phyloP scores from a whole-genome alignment of 2,888 invertebrate genomes.

The Apamea crenata region DNA sequence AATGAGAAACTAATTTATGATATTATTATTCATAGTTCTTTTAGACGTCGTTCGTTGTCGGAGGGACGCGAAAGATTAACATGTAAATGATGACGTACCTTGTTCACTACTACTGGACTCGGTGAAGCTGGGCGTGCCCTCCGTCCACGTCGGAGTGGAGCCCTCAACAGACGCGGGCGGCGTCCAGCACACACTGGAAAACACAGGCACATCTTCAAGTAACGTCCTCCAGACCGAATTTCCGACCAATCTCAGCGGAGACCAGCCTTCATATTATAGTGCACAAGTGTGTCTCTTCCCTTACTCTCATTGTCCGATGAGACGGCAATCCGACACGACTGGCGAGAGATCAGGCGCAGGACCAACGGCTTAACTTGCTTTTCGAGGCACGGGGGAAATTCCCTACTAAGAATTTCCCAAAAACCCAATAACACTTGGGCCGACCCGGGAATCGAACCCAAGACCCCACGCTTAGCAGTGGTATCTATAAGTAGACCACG shows the following conservation, averaged over 20 bases:
- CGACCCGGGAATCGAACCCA: background rate
- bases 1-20: background rate
- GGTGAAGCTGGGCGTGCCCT: conserved; percentile 99
- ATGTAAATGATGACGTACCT: conserved; percentile 79
- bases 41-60: background rate
- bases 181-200: conserved; percentile 92
- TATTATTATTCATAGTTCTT: background rate
- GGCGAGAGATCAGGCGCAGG: background rate
- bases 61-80: background rate
- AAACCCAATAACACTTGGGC: background rate
- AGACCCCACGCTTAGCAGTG: background rate
- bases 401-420: background rate
- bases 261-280: background rate
- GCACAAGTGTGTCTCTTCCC: background rate
- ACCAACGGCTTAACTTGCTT: background rate
- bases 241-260: background rate
- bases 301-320: background rate
- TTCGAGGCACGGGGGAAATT: background rate
- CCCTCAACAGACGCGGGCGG: conserved; percentile 96
- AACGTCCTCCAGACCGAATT: background rate
- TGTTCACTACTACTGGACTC: conserved; percentile 98
- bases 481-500: background rate
- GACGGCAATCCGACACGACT: background rate
- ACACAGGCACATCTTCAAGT: background rate
- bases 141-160: conserved; percentile 99